These are phyloP conservation scores for Microtus ochrogaster DNA, from an alignment of 2,113 vertebrate species.

Conservation along the genomic window DNA sequence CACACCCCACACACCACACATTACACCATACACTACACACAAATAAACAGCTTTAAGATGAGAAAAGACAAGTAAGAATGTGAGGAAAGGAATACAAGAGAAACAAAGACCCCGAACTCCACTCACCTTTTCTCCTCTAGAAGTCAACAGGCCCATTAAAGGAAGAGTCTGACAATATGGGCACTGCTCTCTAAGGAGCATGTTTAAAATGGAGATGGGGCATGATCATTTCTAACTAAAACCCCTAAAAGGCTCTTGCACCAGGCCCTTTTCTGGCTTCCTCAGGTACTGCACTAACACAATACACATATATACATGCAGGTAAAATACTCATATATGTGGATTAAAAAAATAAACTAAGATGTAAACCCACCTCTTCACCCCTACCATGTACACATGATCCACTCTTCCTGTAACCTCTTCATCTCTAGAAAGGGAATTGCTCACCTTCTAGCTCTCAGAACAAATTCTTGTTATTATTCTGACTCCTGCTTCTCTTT, in stretches of 20 bases:
- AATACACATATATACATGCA: not conserved
- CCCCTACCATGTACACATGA: not conserved
- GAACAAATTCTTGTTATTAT: not conserved
- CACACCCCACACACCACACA: not conserved
- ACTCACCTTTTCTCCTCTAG: not conserved
- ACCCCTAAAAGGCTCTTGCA: not conserved
- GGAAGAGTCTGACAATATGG: not conserved
- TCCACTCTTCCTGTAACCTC: not conserved
- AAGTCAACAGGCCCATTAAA: not conserved
- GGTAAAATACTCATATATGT: not conserved
- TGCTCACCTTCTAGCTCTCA: not conserved
- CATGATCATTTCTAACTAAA: not conserved
- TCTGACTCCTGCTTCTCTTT: not conserved
- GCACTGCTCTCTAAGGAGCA: not conserved
- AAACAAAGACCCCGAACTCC: not conserved
- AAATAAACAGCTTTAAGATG: not conserved
- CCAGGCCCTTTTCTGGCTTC: not conserved
- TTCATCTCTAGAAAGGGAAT: not conserved
- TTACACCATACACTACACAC: not conserved
- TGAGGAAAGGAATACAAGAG: not conserved
- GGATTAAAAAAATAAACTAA: not conserved
- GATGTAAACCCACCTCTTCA: not conserved
- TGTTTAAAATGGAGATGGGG: not conserved
- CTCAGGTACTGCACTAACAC: not conserved
- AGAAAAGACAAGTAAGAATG: not conserved